phyloP scores from a whole-genome alignment of 2,113 vertebrate genomes.

The Ginglymostoma cirratum region DNA sequence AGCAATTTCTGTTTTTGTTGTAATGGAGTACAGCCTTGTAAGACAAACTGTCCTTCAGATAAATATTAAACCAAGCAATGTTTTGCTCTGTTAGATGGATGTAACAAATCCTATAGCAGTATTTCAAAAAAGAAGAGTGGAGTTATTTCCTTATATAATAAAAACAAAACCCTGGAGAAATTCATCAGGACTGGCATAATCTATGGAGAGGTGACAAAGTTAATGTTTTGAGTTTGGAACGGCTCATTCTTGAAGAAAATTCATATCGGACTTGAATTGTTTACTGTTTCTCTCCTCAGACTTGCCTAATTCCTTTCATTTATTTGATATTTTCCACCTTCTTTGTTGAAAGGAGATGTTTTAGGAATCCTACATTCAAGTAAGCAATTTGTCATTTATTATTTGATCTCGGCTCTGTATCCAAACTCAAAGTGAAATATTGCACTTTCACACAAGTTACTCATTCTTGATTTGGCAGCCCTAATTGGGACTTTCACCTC shows the following conservation, averaged over 20 bases:
- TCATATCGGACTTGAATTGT: no score
- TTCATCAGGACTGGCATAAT: no score
- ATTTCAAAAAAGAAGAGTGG: not conserved
- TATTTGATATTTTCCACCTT: not conserved
- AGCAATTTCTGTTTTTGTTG: no score
- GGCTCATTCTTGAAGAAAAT: no score
- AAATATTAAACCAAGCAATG: no score
- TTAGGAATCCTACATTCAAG: not conserved
- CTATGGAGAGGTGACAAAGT: no score
- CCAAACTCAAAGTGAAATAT: not conserved
- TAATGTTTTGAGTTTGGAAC: no score
- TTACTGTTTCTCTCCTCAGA: no score
- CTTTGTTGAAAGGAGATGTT: not conserved
- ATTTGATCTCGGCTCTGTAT: not conserved
- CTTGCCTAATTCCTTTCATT: not conserved
- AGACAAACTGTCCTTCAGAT: no score
- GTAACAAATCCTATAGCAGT: not conserved
- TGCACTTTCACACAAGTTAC: not conserved
- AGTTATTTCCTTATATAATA: no score
- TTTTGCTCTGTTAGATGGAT: not conserved
- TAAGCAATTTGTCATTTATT: not conserved
- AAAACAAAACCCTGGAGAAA: no score
- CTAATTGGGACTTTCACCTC: not conserved
- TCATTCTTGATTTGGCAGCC: not conserved
- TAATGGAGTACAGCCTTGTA: no score